Percentiles rank a stretch among this genome's conserved stretches.
Evolutionary conservation across 2,113 vertebrate genomes (phyloP).

Genomic region (Prionailurus bengalensis): DNA sequence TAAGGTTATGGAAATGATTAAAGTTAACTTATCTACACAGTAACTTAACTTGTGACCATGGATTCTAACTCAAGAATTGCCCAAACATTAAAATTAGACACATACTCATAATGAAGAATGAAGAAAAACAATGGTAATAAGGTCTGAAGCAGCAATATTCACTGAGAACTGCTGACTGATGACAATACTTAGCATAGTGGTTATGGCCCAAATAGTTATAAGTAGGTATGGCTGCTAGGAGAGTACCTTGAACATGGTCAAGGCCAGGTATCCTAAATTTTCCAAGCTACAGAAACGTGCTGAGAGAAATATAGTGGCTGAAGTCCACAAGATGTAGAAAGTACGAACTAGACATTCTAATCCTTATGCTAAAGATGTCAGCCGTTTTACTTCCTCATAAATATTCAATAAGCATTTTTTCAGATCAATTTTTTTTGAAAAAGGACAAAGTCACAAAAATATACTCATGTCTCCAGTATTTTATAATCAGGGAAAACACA

Average conservation of each 20-base stretch:
- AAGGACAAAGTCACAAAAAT: constrained; percentile 48
- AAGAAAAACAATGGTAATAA: neutral
- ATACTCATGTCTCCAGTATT: neutral
- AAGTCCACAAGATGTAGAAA: neutral
- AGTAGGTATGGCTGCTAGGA: neutral
- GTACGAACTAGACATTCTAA: neutral
- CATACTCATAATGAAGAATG: neutral
- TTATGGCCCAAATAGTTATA: neutral
- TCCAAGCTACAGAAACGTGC: constrained; percentile 7
- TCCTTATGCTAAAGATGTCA: neutral
- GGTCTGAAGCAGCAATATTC: constrained; percentile 25
- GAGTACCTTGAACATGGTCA: neutral
- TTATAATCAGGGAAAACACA: neutral
- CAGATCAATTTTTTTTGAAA: neutral
- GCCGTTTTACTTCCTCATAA: neutral
- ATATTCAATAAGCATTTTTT: constrained; percentile 20
- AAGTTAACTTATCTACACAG: neutral
- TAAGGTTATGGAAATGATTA: constrained; percentile 37
- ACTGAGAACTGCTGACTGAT: constrained; percentile 64
- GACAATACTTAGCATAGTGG: neutral
- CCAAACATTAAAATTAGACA: constrained; percentile 36
- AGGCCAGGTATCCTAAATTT: neutral
- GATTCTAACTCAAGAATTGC: neutral
- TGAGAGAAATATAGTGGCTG: neutral
- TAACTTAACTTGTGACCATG: constrained; percentile 50